A percentile compares a stretch with the other conserved stretches of the same genome.
phyloP scores from a whole-genome alignment of 2,888 invertebrate species.

The Dicyrtomina minuta region DNA sequence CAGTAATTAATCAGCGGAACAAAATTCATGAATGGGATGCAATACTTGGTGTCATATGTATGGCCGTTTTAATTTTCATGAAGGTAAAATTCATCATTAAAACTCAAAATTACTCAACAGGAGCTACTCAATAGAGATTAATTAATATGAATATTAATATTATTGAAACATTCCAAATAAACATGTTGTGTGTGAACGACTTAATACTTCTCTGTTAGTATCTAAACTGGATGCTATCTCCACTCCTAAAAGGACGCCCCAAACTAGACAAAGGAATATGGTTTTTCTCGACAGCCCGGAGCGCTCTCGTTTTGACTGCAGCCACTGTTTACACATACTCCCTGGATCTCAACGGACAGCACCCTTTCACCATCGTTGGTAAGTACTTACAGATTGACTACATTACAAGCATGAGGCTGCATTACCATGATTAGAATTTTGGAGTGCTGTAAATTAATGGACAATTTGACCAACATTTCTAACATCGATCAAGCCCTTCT shows the following conservation, averaged over 20 bases:
- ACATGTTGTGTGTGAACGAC: background rate
- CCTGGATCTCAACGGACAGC: background rate
- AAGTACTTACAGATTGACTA: too few species aligned
- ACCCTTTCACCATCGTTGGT: slow-evolving; percentile 16
- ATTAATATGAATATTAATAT: background rate
- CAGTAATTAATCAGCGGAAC: slow-evolving; percentile 70
- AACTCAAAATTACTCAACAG: background rate
- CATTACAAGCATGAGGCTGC: background rate
- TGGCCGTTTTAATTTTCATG: slow-evolving; percentile 6
- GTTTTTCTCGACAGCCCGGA: slow-evolving; percentile 40
- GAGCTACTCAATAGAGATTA: background rate
- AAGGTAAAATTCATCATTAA: slow-evolving; percentile 25
- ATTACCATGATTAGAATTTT: too few species aligned
- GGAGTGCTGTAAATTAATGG: too few species aligned
- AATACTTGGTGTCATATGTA: slow-evolving; percentile 68
- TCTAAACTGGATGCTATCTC: slow-evolving; percentile 34
- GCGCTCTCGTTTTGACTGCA: slow-evolving; percentile 40
- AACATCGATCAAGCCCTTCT: too few species aligned
- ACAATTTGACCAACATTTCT: too few species aligned
- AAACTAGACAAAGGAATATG: slow-evolving; percentile 38
- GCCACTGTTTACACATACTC: background rate
- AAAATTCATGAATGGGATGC: slow-evolving; percentile 71
- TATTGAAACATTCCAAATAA: too few species aligned
- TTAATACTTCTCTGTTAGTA: slow-evolving; percentile 5
- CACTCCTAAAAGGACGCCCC: slow-evolving; percentile 30